phyloP scores from a whole-genome alignment of 2,113 vertebrate genomes.

The Phocoena sinus region DNA sequence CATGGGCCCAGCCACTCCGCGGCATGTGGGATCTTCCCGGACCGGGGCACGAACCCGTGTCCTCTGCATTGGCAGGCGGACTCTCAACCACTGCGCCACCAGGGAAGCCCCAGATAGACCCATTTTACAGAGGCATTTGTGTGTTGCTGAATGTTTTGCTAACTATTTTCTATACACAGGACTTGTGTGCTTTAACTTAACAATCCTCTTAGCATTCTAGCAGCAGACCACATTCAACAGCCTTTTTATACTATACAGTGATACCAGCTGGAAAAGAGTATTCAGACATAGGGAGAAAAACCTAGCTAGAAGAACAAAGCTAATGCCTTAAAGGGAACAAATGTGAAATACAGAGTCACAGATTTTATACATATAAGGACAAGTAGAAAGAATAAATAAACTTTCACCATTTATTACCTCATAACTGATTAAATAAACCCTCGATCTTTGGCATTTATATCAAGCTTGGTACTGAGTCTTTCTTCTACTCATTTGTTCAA shows the following conservation, averaged over 20 bases:
- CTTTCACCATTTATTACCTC: slow-evolving; percentile 55
- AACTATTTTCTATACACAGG: not conserved
- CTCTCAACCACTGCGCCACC: too few relatives aligned
- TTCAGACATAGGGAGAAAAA: not conserved
- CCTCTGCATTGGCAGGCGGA: too few relatives aligned
- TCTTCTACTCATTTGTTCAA: not conserved
- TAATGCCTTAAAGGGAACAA: not conserved
- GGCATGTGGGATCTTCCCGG: too few relatives aligned
- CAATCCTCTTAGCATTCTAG: not conserved
- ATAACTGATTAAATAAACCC: slow-evolving; percentile 63
- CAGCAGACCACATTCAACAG: not conserved
- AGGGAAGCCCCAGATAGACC: not conserved
- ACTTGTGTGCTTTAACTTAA: not conserved
- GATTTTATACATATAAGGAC: not conserved
- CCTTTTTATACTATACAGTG: not conserved
- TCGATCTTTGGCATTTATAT: slow-evolving; percentile 63
- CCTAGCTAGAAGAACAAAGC: not conserved
- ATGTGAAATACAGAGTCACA: slow-evolving; percentile 42
- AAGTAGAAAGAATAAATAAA: slow-evolving; percentile 31
- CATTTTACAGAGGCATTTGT: not conserved
- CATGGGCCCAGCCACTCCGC: too few relatives aligned
- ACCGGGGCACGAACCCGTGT: too few relatives aligned
- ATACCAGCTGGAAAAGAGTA: not conserved
- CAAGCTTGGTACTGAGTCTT: slow-evolving; percentile 38
- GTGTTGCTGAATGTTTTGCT: not conserved